phyloP scores from a whole-genome alignment of 2,888 invertebrate species.

The Operophtera brumata region DNA sequence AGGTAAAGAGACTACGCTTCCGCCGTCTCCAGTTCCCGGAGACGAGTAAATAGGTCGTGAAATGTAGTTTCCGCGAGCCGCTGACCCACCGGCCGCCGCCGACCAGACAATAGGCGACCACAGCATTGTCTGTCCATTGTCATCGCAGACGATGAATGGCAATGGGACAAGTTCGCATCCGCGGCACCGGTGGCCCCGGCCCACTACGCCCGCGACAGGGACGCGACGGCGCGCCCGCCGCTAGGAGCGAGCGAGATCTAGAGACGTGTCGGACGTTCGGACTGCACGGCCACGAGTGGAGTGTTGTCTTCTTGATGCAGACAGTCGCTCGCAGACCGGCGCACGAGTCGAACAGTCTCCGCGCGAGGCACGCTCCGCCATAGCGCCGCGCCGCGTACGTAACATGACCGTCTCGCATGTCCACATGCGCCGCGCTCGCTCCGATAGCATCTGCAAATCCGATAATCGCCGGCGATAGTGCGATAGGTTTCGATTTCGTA shows the following conservation, averaged over 20 bases:
- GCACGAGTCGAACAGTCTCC: conserved; percentile 57
- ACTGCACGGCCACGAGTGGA: conserved; percentile 70
- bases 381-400: conserved; percentile 23
- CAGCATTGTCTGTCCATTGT: conserved; percentile 71
- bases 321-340: conserved; percentile 58
- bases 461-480: conserved; percentile 70
- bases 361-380: conserved; percentile 39
- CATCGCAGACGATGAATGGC: conserved; percentile 68
- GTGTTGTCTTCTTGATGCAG: conserved; percentile 64
- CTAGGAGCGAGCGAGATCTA: conserved; percentile 42
- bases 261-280: conserved; percentile 58
- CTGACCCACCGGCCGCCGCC: conserved; percentile 39
- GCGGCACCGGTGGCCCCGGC: conserved; percentile 49
- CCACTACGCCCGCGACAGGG: conserved; percentile 39
- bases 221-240: conserved; percentile 35
- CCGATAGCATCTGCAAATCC: conserved; percentile 74
- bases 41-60: conserved; percentile 55
- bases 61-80: conserved; percentile 56
- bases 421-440: conserved; percentile 59
- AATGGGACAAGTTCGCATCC: conserved; percentile 70
- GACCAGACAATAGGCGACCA: conserved; percentile 61
- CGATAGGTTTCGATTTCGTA: conserved; percentile 65
- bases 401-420: conserved; percentile 66
- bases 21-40: conserved; percentile 50
- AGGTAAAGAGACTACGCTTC: conserved; percentile 41